Evolutionary conservation across 1,140 invertebrate species (phyloP).

Genomic region (Sycophila sp.): DNA sequence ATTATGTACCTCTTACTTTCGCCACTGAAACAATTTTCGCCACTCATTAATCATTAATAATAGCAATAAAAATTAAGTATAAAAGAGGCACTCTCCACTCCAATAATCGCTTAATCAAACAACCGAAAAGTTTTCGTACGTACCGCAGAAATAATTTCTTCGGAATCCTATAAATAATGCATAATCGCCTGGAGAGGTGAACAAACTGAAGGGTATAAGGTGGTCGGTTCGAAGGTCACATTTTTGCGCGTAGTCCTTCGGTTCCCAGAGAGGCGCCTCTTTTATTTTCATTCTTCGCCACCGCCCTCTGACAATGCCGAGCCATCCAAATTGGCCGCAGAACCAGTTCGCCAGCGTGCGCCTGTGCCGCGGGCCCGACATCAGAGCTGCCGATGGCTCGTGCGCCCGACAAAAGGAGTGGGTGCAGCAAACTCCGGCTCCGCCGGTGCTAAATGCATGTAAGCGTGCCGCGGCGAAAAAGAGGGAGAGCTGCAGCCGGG

Average conservation of each 20-base stretch:
- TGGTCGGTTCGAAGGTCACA: constrained; percentile 19
- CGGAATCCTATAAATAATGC: too few species aligned
- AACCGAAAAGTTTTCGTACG: too few species aligned
- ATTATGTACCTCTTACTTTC: too few species aligned
- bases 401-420: not conserved
- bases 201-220: not conserved
- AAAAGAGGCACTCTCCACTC: too few species aligned
- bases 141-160: too few species aligned
- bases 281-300: constrained; percentile 28
- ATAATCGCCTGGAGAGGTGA: not conserved
- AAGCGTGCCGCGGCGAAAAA: not conserved
- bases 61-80: too few species aligned
- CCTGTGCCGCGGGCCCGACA: too few species aligned
- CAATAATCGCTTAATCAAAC: too few species aligned
- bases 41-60: too few species aligned
- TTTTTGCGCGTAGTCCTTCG: not conserved
- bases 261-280: constrained; percentile 13
- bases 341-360: constrained; percentile 17
- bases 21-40: too few species aligned
- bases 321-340: constrained; percentile 3
- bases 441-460: too few species aligned
- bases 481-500: not conserved
- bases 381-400: not conserved
- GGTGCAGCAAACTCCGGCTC: too few species aligned
- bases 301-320: not conserved